Conservation (phyloP, 2,113 vertebrate genomes). For the Erythrolamprus reginae region DNA sequence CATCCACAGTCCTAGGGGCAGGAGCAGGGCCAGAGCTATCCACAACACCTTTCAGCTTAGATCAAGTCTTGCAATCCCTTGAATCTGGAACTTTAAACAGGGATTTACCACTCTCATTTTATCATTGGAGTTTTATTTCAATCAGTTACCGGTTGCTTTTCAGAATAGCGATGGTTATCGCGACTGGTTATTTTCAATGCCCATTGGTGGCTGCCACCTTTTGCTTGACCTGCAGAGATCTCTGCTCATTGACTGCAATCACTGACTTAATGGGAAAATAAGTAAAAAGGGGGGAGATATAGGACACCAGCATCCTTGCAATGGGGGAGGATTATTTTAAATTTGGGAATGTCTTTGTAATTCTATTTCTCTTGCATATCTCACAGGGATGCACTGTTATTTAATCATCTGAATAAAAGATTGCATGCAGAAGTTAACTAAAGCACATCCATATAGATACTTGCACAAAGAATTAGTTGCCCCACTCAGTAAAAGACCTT, state of each 20-base stretch:
- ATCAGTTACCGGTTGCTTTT: neutral
- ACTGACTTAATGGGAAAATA: neutral
- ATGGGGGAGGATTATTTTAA: neutral
- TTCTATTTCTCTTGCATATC: neutral
- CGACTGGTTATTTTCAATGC: neutral
- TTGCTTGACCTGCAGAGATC: neutral
- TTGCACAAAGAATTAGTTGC: neutral
- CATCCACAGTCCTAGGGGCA: no score
- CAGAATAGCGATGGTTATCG: neutral
- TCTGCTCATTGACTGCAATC: neutral
- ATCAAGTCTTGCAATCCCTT: neutral
- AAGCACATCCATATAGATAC: neutral
- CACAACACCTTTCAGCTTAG: no score
- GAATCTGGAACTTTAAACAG: neutral
- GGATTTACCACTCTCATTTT: neutral
- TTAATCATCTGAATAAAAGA: neutral
- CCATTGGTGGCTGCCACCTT: neutral
- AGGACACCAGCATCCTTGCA: neutral
- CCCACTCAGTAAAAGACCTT: no score
- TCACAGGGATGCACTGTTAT: neutral
- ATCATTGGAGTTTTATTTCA: neutral
- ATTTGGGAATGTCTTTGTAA: neutral
- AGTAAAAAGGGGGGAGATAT: neutral
- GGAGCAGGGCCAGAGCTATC: no score
- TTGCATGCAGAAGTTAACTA: neutral